Base-by-base conservation (phyloP, 2,888 invertebrate species). In the Diplazon laetatorius region DNA sequence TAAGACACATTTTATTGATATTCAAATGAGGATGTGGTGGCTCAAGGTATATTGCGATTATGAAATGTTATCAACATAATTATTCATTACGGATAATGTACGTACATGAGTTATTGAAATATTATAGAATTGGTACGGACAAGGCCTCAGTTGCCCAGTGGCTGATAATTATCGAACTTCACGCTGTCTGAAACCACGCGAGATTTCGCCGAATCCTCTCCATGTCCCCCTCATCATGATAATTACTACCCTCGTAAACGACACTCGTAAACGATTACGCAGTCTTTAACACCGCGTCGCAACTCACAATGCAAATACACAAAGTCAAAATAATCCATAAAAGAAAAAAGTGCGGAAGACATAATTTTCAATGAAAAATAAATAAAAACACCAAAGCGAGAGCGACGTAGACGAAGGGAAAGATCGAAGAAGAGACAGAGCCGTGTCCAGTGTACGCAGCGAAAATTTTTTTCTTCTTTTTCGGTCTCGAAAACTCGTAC, bases 91-190 rank as follows among this genome's bases (percentile, higher is more conserved):
- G n/a, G n/a, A n/a, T n/a, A n/a, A n/a, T n/a, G n/a, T n/a, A n/a
- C n/a, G n/a, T n/a, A n/a, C n/a, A n/a, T n/a, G n/a, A n/a, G n/a
- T n/a, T n/a, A n/a, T n/a, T n/a, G n/a, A n/a, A n/a, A n/a, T n/a
- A n/a, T n/a, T n/a, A n/a, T n/a, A n/a, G n/a, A n/a, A n/a, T n/a
- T n/a, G n/a, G n/a, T n/a, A n/a, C n/a, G n/a, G n/a, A n/a, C n/a
- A n/a, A n/a, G 46, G 22, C 39, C 14, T 25, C 10, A 39, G 50
- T 69, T 52, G 73, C 62, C 77, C 73, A 48, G 77, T 78, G 72
- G 63, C 77, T 73, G 73, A 78, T 78, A 78, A 78, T 59, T 48
- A 59, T 78, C 65, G 69, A 63, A 78, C 73, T 78, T 73, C 73
- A 73, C 59, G 77, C 57, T 69, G n/a, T 59, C 63, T 59, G 60